phyloP scores from a whole-genome alignment of 2,113 vertebrate genomes.

The Neopipo cinnamomea region DNA sequence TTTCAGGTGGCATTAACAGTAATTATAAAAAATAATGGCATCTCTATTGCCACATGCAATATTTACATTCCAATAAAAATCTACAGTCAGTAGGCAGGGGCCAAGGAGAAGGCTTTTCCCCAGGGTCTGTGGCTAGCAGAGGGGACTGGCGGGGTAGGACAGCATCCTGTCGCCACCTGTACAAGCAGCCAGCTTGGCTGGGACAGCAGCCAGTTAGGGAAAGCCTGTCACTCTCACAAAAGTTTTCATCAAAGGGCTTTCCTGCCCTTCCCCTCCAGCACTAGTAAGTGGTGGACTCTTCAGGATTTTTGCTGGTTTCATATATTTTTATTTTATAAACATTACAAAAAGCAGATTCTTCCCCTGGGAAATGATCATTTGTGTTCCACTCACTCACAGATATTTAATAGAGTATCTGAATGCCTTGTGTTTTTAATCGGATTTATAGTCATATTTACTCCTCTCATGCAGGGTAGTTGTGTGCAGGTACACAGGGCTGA shows the following conservation, averaged over 20 bases:
- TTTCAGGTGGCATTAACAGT: background rate
- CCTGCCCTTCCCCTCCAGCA: background rate
- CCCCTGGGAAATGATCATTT: background rate
- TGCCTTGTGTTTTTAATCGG: background rate
- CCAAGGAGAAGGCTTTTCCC: background rate
- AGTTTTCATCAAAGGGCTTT: slow-evolving; percentile 15
- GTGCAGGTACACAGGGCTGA: background rate
- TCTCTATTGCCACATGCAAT: background rate
- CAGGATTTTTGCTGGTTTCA: background rate
- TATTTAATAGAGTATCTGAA: background rate
- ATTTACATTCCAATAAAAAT: background rate
- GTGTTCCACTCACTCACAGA: background rate
- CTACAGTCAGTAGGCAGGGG: background rate
- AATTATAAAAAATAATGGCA: slow-evolving; percentile 10
- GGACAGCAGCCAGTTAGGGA: background rate
- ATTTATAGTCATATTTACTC: background rate
- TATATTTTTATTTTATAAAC: slow-evolving; percentile 21
- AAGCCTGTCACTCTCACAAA: background rate
- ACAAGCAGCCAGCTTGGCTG: background rate
- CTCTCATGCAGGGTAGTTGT: background rate
- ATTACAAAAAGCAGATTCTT: background rate
- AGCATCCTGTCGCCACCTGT: background rate
- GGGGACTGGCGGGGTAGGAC: background rate
- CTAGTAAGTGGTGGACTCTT: background rate
- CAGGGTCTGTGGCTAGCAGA: background rate